A percentile compares a stretch with the other conserved stretches of the same genome.
Evolutionary conservation across 2,888 invertebrate genomes (phyloP).

Genomic region (Eupithecia insigniata): DNA sequence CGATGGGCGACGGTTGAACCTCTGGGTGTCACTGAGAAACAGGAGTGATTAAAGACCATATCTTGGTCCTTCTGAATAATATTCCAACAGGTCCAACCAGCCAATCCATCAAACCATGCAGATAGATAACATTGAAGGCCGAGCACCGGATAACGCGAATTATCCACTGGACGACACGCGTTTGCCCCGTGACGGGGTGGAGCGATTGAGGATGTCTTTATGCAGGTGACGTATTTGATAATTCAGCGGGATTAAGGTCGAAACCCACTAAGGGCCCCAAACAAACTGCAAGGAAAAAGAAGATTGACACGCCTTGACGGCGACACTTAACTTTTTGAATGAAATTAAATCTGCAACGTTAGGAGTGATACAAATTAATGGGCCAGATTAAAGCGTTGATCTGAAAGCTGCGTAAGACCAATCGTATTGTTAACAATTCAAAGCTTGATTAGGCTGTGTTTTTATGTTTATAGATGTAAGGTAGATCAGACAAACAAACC

Average conservation of each 20-base stretch:
- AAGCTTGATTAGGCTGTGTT: background rate
- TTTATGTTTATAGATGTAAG: background rate
- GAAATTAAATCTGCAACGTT: background rate
- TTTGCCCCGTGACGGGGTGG: conserved; percentile 48
- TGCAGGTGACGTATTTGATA: conserved; percentile 30
- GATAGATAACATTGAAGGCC: conserved; percentile 52
- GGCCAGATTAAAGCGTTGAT: too few species aligned
- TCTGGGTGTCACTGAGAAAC: background rate
- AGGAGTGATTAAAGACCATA: background rate
- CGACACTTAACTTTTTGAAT: background rate
- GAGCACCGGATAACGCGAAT: conserved; percentile 57
- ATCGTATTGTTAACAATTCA: background rate
- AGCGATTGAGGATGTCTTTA: conserved; percentile 47
- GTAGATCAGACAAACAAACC: background rate
- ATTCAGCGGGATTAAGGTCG: conserved; percentile 28
- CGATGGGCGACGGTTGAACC: conserved; percentile 47
- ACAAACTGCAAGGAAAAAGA: background rate
- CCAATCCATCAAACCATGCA: conserved; percentile 22
- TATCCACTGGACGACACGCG: conserved; percentile 56
- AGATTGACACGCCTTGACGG: background rate
- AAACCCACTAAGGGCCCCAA: background rate
- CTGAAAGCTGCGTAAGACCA: background rate
- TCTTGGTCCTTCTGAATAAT: background rate
- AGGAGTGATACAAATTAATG: background rate
- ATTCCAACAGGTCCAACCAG: background rate